These are phyloP conservation scores for Sardinella longiceps DNA, from an alignment of 2,797 vertebrate species.

Conservation along the genomic window DNA sequence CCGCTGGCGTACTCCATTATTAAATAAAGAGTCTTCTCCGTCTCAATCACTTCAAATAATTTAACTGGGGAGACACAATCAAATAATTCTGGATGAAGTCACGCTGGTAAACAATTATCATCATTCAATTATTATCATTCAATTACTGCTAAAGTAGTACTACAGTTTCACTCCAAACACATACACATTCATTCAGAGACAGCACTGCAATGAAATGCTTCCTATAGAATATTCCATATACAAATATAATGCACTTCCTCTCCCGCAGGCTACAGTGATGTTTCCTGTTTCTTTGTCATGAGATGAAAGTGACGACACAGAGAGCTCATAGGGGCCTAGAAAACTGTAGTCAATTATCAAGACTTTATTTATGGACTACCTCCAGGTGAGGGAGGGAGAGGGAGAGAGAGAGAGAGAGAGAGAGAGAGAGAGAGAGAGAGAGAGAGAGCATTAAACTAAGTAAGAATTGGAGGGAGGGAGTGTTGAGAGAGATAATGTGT, in stretches of 20 bases:
- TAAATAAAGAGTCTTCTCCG: conserved; percentile 88
- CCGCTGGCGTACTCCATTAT: conserved; percentile 89
- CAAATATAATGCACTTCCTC: too few species aligned
- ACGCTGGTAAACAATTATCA: neutral
- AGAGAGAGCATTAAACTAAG: neutral
- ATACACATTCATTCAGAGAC: neutral
- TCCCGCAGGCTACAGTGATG: too few species aligned
- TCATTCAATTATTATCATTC: too few species aligned
- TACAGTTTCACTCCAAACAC: neutral
- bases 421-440: too few species aligned
- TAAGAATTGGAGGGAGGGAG: neutral
- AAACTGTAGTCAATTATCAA: too few species aligned
- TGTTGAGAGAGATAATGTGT: neutral
- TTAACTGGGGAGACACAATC: conserved; percentile 70
- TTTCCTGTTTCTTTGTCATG: too few species aligned
- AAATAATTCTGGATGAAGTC: neutral
- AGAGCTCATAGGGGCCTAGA: too few species aligned
- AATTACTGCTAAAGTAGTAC: neutral
- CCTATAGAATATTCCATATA: neutral
- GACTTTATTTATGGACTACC: too few species aligned
- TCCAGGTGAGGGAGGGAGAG: too few species aligned
- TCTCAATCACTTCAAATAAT: conserved; percentile 90
- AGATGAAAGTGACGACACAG: too few species aligned
- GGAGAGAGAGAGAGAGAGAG: too few species aligned
- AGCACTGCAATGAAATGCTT: neutral